Percentiles rank a stretch among this genome's conserved stretches.
phyloP scores from a whole-genome alignment of 2,888 invertebrate genomes.

The Drosophila maculinotata region DNA sequence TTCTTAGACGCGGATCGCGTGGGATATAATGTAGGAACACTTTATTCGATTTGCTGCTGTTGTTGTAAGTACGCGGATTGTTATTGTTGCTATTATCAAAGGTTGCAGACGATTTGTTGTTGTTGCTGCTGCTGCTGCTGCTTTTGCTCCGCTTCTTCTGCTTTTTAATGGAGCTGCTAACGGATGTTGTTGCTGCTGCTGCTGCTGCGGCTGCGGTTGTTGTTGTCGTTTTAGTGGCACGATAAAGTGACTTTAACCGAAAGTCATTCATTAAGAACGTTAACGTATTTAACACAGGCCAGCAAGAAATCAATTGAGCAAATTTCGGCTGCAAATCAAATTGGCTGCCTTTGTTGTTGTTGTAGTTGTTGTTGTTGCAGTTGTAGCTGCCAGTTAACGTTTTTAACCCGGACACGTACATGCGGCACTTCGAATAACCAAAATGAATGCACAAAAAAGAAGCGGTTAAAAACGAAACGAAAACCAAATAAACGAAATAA shows the following conservation, averaged over 20 bases:
- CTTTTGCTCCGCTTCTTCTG: slow-evolving; percentile 20
- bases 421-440: slow-evolving; percentile 77
- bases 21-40: slow-evolving; percentile 84
- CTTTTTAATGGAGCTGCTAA: slow-evolving; percentile 42
- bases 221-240: slow-evolving; percentile 62
- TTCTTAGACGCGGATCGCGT: slow-evolving; percentile 85
- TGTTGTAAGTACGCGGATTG: slow-evolving; percentile 82
- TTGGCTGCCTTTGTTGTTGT: slow-evolving; percentile 31
- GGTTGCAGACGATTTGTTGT: slow-evolving; percentile 15
- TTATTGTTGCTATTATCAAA: slow-evolving; percentile 71
- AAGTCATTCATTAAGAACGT: slow-evolving; percentile 85
- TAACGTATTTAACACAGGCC: slow-evolving; percentile 80
- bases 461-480: slow-evolving; percentile 16
- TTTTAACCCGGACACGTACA: slow-evolving; percentile 81
- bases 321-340: slow-evolving; percentile 44
- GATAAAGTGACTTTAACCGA: slow-evolving; percentile 81
- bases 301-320: slow-evolving; percentile 61
- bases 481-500: slow-evolving; percentile 23
- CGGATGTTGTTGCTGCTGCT: slow-evolving; percentile 34
- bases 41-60: slow-evolving; percentile 84
- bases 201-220: slow-evolving; percentile 21
- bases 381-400: slow-evolving; percentile 56
- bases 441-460: slow-evolving; percentile 21
- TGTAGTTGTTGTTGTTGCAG: slow-evolving; percentile 49
- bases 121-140: slow-evolving; percentile 44